Conservation (phyloP, 2,888 invertebrate species). For the Drosophila nigricruria region DNA sequence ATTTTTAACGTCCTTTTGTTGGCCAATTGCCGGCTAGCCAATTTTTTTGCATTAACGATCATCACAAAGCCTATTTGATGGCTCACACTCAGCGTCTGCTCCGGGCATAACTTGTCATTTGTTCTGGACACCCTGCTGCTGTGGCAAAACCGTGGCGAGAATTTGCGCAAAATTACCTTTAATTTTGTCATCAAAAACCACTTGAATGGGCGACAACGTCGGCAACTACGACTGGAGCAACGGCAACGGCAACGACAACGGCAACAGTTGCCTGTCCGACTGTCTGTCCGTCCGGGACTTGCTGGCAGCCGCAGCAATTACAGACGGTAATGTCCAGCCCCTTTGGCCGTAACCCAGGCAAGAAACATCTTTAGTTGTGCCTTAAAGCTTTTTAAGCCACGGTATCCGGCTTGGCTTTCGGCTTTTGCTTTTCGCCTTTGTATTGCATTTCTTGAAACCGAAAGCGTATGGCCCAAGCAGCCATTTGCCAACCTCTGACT, state of each 20-base stretch:
- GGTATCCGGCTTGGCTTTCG: conserved; percentile 62
- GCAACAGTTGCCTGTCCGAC: conserved; percentile 41
- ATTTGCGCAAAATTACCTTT: conserved; percentile 84
- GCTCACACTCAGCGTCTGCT: conserved; percentile 48
- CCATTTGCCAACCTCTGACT: conserved; percentile 17
- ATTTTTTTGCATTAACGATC: conserved; percentile 59
- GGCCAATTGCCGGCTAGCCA: conserved; percentile 39
- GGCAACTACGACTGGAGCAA: conserved; percentile 14
- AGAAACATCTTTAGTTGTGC: conserved; percentile 50
- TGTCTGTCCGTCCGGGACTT: conserved; percentile 45
- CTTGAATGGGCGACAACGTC: conserved; percentile 75
- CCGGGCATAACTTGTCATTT: conserved; percentile 79
- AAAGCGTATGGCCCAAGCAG: conserved; percentile 63
- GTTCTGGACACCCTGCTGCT: conserved; percentile 59
- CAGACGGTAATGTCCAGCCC: conserved; percentile 67
- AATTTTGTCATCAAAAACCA: conserved; percentile 84
- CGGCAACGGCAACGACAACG: conserved; percentile 1
- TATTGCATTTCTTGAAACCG: conserved; percentile 74
- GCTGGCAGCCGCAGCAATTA: conserved; percentile 73
- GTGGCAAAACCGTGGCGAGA: conserved; percentile 60
- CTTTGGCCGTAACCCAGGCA: conserved; percentile 23
- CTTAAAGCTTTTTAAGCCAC: conserved; percentile 68
- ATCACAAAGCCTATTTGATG: conserved; percentile 65
- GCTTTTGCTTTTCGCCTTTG: conserved; percentile 48
- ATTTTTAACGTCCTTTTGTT: conserved; percentile 42